Evolutionary conservation across 2,113 vertebrate genomes (phyloP), one percentile per base, ranked within the genome.

Genomic region (Proterorhinus semilunaris): DNA sequence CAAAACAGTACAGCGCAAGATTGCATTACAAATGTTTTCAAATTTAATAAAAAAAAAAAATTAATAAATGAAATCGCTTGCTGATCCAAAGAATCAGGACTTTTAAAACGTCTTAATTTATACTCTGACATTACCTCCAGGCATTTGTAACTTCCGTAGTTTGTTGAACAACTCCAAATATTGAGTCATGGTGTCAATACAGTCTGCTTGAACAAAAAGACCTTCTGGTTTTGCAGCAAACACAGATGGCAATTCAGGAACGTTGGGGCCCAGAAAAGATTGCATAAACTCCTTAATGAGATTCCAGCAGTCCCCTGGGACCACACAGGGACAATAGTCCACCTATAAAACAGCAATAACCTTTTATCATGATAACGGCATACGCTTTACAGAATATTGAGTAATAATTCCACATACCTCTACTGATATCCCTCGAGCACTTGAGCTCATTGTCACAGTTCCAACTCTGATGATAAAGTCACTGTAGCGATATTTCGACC

Each of bases 111-210:
- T 62, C 59, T 6, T 69, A 13, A 11, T 4, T 8, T n/a, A 15
- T 9, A 12, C 36, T 1, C 96, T 94, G 58, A 96, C 95, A 6
- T 94, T 95, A 2, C 93, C 94, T 50, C 96, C 94, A 0, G 94
- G 91, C 12, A 95, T 93, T 91, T 98, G 98, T 83, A 95, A 93
- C 86, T 99, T 99, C 59, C 98, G 95, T 53, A 98, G 95, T 87
- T 97, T 98, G 90, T 96, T 95, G 89, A 99, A 98, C 69, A 99
- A 91, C 83, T 99, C 98, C 89, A 99, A 93, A 85, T 99, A 99
- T 87, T 99, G 98, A 65, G 91, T 92, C 96, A 98, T 95, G 17
- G 97, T 98, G 88, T 94, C 93, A 15, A 93, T 91, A 0, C 93
- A 93, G 85, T 99, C 95, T 0, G 93, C 91, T 0, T 94, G 94